Base-by-base conservation (phyloP, 2,797 vertebrate genomes). In the Acanthis flammea region DNA sequence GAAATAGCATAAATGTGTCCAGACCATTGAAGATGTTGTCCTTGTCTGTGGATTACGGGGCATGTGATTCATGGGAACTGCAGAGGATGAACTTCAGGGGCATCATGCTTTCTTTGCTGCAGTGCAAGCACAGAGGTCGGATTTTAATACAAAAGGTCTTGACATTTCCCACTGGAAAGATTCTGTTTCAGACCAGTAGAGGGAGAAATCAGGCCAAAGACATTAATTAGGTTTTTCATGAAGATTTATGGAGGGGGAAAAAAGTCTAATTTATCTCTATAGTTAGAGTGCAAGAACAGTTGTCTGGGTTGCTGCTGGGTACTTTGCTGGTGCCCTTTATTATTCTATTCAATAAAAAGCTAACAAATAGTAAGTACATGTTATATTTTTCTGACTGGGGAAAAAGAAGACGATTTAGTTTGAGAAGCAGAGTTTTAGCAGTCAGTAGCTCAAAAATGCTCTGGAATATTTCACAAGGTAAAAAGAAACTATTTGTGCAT, bases 161-260 rank as follows among this genome's bases (percentile, higher is more conserved):
- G 72, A 75, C 61, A 78, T 68, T 80, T 65, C 57, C 23, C 27
- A 6, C 6, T 31, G 28, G 14, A 86, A 79, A 91, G 51, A 86
- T 97, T 94, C 82, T 86, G 9, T 70, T 88, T 84, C 19, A 77
- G 76, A 77, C 91, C 91, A 95, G 79, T 17, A 94, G 96, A 71
- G 76, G 89, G 60, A 88, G 91, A 63, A 90, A 91, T 88, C 31
- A 39, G 47, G 91, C 71, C 74, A 71, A 89, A 92, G 31, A 82
- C 80, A 51, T 54, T 63, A 84, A 86, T 66, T 39, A 53, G n/a
- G 41, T 31, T 55, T 92, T 88, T 86, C 33, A 75, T 88, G 25
- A 82, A 86, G 55, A 86, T 72, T 82, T 82, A 68, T 53, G 18
- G 45, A 30, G 13, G 4, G 11, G 15, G 2, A 2, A 33, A 39